phyloP scores from a whole-genome alignment of 2,888 invertebrate genomes.

The Isotomurus palustris region DNA sequence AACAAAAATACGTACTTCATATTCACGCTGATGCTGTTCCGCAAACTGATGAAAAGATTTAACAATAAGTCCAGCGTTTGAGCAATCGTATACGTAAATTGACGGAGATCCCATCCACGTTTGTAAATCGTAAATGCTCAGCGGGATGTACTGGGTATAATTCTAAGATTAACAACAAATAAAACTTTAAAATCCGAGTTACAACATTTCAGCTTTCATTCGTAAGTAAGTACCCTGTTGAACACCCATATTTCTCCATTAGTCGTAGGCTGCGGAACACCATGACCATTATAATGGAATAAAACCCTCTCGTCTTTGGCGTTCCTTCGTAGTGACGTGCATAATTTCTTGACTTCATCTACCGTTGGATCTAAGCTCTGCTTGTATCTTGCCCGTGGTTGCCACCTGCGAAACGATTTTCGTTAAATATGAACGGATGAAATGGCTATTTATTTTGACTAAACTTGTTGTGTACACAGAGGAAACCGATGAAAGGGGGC shows the following conservation, averaged over 20 bases:
- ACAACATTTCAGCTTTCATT: background rate
- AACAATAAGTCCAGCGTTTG: conserved; percentile 94
- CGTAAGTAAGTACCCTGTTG: conserved; percentile 67
- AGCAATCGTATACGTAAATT: conserved; percentile 98
- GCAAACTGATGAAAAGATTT: conserved; percentile 86
- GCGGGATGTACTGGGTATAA: conserved; percentile 98
- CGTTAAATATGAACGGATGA: background rate
- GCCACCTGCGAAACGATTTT: conserved; percentile 61
- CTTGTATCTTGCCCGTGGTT: conserved; percentile 95
- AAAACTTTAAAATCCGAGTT: too few species aligned
- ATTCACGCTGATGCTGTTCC: conserved; percentile 81
- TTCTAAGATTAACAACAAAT: conserved; percentile 57
- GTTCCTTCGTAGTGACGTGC: conserved; percentile 86
- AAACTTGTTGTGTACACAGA: too few species aligned
- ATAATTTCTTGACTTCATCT: conserved; percentile 96
- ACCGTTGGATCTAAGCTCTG: conserved; percentile 94
- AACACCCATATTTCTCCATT: conserved; percentile 99
- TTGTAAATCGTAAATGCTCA: conserved; percentile 97
- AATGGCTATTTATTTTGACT: too few species aligned
- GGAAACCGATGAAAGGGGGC: too few species aligned
- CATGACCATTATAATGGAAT: conserved; percentile 99
- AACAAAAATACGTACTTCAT: conserved; percentile 50
- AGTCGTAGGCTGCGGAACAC: conserved; percentile 93
- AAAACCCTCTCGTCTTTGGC: conserved; percentile 97
- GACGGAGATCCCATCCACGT: conserved; percentile 99